These are phyloP conservation scores for Haemorhous mexicanus DNA, from an alignment of 2,113 vertebrate genomes.

Conservation along the genomic window DNA sequence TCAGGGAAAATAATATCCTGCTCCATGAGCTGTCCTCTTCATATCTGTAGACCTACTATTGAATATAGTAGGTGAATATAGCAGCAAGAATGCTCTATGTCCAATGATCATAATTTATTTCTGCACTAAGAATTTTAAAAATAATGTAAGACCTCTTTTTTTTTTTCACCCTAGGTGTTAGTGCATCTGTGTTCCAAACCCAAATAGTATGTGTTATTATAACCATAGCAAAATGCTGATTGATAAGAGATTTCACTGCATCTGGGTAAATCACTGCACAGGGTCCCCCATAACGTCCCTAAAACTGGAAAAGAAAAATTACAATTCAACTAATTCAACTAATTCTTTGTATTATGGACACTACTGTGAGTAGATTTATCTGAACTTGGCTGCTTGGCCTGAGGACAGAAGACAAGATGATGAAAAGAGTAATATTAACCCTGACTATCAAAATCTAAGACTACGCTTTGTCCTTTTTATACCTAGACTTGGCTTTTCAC, in stretches of 20 bases:
- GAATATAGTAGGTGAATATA: background rate
- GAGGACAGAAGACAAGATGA: background rate
- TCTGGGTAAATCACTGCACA: background rate
- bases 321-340: background rate
- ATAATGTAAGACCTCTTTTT: accelerated
- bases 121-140: background rate
- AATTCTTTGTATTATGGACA: background rate
- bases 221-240: background rate
- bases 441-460: background rate
- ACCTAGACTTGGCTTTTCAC: accelerated
- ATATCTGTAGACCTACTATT: background rate
- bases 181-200: accelerated
- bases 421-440: background rate
- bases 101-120: background rate
- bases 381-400: background rate
- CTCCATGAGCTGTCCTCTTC: background rate
- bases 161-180: background rate
- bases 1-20: background rate
- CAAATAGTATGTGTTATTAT: background rate
- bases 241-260: background rate
- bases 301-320: background rate
- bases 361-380: background rate
- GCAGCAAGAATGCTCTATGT: background rate
- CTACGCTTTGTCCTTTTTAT: background rate
- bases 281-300: background rate